Conservation (phyloP, 1,140 invertebrate species). For the Megalonaias nervosa region DNA sequence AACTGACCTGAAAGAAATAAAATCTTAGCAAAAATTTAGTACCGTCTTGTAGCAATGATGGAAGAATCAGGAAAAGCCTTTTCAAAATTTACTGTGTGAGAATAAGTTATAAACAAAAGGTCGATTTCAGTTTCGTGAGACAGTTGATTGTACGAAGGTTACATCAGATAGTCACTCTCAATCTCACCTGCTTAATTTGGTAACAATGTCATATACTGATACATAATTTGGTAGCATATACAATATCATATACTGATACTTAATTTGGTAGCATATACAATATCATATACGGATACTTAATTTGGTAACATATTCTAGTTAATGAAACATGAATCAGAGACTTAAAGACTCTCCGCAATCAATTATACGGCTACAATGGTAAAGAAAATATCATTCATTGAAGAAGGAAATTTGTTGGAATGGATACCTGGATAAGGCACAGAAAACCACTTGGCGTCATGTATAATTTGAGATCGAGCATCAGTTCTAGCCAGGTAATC, state of each 20-base stretch:
- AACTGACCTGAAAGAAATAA: slow-evolving; percentile 21
- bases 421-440: slow-evolving; percentile 57
- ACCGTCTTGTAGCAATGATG: no score
- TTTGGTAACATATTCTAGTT: not conserved
- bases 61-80: not conserved
- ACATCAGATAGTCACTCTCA: not conserved
- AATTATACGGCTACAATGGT: not conserved
- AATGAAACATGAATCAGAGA: not conserved
- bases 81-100: slow-evolving; percentile 54
- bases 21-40: not conserved
- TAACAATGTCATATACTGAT: no score
- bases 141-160: not conserved
- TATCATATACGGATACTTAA: not conserved
- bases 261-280: no score
- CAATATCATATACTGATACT: no score
- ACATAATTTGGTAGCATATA: no score
- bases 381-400: no score
- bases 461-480: slow-evolving; percentile 40
- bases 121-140: not conserved
- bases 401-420: not conserved
- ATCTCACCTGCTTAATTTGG: not conserved
- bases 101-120: not conserved
- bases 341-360: not conserved
- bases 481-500: slow-evolving; percentile 56
- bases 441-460: slow-evolving; percentile 51